Base-by-base conservation (phyloP, 2,797 vertebrate genomes). In the Muraenolepis orangiensis region DNA sequence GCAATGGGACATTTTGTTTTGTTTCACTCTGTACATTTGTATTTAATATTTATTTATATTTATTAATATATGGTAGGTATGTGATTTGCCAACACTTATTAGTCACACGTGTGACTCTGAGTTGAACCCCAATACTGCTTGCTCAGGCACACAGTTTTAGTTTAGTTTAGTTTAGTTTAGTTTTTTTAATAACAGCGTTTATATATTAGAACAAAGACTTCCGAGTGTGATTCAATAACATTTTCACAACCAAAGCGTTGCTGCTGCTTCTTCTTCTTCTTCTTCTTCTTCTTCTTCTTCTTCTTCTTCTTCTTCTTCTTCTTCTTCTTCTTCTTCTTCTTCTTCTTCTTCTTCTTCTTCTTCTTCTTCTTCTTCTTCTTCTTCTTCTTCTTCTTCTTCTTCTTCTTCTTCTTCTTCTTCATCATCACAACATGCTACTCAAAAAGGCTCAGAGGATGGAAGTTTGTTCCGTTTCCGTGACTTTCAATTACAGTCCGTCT, bases 401-500 rank as follows among this genome's bases (percentile, higher is more conserved):
- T 85, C 83, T 72, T 81, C 80, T 75, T 75, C 69, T 76, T 28
- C 30, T 2, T 69, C 31, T 14, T 67, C 26, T 67, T 67, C 28
- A 14, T 67, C 26, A 69, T 66, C 79, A 86, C 87, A 87, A 87
- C 77, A 84, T 80, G 57, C 78, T 16, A 67, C 79, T 82, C 80
- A 79, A 88, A n/a, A 87, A 79, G 76, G 73, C 74, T 70, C 68
- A 16, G 79, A 32, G 83, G 87, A 91, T 92, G 84, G 91, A 91
- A 88, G 84, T 78, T 80, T 40, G 78, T 73, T 66, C 84, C 72
- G 72, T 74, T 80, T 85, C 75, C 32, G n/a, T 13, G 80, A 75
- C 86, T 92, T 91, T 90, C 84, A 91, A 87, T 91, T 81, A 81
- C 76, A 83, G 78, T 84, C 80, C 8, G 38, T 87, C 83, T 91